A percentile compares a stretch with the other conserved stretches of the same genome.
These are phyloP conservation scores for Candidula unifasciata DNA, from an alignment of 2,888 invertebrate genomes.

Conservation along the genomic window DNA sequence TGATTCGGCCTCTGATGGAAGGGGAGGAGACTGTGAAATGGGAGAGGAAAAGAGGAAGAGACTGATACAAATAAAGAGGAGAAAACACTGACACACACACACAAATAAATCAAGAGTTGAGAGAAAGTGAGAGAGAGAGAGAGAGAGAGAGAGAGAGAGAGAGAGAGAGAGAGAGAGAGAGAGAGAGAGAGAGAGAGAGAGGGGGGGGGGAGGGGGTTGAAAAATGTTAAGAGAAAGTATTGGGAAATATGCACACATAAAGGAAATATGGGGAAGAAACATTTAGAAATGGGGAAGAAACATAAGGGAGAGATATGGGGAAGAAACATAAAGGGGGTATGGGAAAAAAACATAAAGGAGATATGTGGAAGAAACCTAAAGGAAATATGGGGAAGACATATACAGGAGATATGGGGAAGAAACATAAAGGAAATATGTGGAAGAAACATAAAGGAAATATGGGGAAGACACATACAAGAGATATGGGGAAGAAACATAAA, in stretches of 20 bases:
- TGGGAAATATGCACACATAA: background rate
- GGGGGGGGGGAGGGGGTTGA: background rate
- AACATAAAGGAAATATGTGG: background rate
- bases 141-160: background rate
- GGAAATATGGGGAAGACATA: background rate
- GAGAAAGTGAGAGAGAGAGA: background rate
- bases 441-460: background rate
- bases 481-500: background rate
- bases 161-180: background rate
- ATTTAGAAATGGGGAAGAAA: background rate
- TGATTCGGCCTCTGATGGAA: too few relatives aligned
- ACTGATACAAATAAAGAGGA: background rate
- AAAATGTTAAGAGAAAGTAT: background rate
- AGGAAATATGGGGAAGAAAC: background rate
- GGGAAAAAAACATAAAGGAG: background rate
- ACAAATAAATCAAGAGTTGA: background rate
- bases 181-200: background rate
- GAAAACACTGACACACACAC: background rate
- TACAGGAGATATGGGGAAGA: constrained; percentile 13
- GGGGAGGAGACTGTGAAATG: too few relatives aligned
- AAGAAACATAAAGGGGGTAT: background rate
- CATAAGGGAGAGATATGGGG: background rate
- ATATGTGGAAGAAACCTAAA: background rate
- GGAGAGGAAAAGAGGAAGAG: background rate
- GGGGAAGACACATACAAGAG: background rate